Conservation (phyloP, 2,888 invertebrate genomes). For the Lasioglossum villosulum region DNA sequence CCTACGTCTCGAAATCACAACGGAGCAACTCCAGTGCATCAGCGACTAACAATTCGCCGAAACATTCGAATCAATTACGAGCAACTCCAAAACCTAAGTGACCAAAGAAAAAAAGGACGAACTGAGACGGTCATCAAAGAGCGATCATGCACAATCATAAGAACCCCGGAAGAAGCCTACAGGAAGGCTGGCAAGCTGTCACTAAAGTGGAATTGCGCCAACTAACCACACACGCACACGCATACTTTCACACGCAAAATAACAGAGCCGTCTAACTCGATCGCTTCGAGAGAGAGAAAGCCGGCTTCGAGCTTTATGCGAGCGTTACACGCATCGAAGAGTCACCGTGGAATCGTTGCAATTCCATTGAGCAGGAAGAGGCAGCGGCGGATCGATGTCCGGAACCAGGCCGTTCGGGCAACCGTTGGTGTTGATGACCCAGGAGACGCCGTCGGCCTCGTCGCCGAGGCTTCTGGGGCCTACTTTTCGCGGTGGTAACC, state of each 20-base stretch:
- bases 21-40: not conserved
- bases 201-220: slow-evolving; percentile 19
- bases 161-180: not conserved
- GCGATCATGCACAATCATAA: not conserved
- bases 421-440: slow-evolving; percentile 88
- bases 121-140: not conserved
- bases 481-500: slow-evolving; percentile 77
- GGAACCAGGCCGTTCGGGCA: slow-evolving; percentile 91
- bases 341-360: slow-evolving; percentile 50
- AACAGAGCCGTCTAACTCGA: slow-evolving; percentile 14
- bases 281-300: slow-evolving; percentile 46
- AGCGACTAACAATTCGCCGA: slow-evolving; percentile 16
- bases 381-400: slow-evolving; percentile 84
- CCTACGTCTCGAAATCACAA: not conserved
- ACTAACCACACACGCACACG: slow-evolving; percentile 16
- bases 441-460: slow-evolving; percentile 72
- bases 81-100: not conserved
- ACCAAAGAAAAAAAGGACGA: not conserved
- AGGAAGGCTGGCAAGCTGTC: not conserved
- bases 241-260: not conserved
- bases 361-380: slow-evolving; percentile 73
- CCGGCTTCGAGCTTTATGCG: not conserved
- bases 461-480: slow-evolving; percentile 68
- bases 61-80: not conserved
- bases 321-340: not conserved